A percentile compares a stretch with the other conserved stretches of the same genome.
phyloP scores from a whole-genome alignment of 2,888 invertebrate genomes.

The Eristalis pertinax region DNA sequence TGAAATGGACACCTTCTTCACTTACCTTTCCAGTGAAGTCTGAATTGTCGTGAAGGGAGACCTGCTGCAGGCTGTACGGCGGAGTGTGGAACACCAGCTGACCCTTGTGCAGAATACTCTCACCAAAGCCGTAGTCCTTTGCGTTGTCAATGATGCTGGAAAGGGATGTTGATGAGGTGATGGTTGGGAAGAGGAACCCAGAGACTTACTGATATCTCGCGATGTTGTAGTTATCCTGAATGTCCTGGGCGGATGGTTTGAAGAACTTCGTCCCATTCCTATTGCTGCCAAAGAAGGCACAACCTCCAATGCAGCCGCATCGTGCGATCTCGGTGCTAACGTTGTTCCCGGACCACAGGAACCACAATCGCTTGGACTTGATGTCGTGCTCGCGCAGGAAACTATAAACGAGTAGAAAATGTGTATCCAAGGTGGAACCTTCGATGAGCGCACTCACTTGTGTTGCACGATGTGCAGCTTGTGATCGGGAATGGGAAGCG shows the following conservation, averaged over 20 bases:
- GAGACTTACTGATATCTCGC: slow-evolving; percentile 84
- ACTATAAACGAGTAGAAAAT: slow-evolving; percentile 74
- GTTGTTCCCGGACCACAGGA: slow-evolving; percentile 89
- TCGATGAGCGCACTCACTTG: slow-evolving; percentile 82
- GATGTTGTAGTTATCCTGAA: slow-evolving; percentile 91
- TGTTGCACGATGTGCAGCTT: slow-evolving; percentile 90
- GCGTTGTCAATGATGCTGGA: slow-evolving; percentile 87
- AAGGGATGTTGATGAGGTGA: slow-evolving; percentile 47
- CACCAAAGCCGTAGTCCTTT: slow-evolving; percentile 95
- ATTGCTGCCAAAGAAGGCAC: slow-evolving; percentile 96
- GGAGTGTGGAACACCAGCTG: slow-evolving; percentile 95
- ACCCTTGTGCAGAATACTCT: slow-evolving; percentile 93
- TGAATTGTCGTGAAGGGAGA: slow-evolving; percentile 87
- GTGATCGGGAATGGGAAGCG: slow-evolving; percentile 89
- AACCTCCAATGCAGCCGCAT: slow-evolving; percentile 98
- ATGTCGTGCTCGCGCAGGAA: slow-evolving; percentile 92
- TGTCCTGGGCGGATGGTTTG: slow-evolving; percentile 90
- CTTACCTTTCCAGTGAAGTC: slow-evolving; percentile 80
- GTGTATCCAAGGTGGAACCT: not conserved
- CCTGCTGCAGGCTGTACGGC: slow-evolving; percentile 90
- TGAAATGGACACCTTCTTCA: not conserved
- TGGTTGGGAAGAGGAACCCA: slow-evolving; percentile 82
- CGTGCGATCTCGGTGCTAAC: slow-evolving; percentile 86
- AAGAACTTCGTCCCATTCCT: slow-evolving; percentile 94
- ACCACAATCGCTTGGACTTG: slow-evolving; percentile 93